Base-by-base conservation (phyloP, 2,888 invertebrate species). In the Octonoba sinensis region DNA sequence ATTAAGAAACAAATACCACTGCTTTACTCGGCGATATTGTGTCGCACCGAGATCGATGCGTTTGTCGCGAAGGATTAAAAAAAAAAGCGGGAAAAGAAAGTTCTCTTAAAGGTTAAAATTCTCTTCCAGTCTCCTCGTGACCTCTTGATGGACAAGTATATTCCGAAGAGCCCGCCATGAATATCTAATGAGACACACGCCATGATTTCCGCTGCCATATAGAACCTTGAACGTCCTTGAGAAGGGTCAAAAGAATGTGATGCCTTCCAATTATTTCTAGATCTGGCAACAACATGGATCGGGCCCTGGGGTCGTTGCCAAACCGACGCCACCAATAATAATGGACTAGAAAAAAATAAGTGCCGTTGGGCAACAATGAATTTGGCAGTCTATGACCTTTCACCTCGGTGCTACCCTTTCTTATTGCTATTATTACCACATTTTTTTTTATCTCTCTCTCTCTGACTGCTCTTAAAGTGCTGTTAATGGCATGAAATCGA, bases 361-460 rank as follows among this genome's bases (percentile, higher is more conserved):
- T 49, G 66, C 78, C 78, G 49, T 36, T 72, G 72, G 78, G 72
- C 78, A 79, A 67, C 77, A 78, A 78, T 78, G 71, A 70, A 77
- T 69, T 77, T 70, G 49, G 62, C 57, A 71, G 77, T 79, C 78
- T 72, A 46, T 79, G 78, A 79, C 72, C 78, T 72, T 60, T 60
- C 67, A 66, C 62, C 36, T 36, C 36, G 8, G 36, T 36, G 36
- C 36, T 36, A 36, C 36, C 36, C 36, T 36, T 36, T 36, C 6
- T 36, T 36, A 36, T 36, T 36, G 36, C 36, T 36, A 36, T 36
- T 36, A 36, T 36, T 36, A 36, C 36, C 36, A 36, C 8, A 36
- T 36, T 36, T 36, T 36, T 36, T 36, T 36, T 8, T 11, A 6
- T 1, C 27, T 27, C 27, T 27, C 27, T n/a, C n/a, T n/a, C 27